These are phyloP conservation scores for Phyllopteryx taeniolatus DNA, from an alignment of 2,113 vertebrate species.

Conservation along the genomic window DNA sequence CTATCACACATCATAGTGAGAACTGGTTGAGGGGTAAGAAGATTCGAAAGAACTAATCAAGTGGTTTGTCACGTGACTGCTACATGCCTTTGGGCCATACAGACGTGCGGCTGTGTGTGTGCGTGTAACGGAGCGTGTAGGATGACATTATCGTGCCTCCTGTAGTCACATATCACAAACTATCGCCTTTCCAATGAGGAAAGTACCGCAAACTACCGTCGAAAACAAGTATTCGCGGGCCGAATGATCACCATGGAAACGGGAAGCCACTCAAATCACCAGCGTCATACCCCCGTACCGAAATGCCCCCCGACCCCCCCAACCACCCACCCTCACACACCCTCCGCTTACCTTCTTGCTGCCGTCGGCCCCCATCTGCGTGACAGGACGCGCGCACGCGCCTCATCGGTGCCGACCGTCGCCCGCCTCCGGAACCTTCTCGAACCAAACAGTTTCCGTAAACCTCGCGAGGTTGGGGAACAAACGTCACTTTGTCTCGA, in stretches of 20 bases:
- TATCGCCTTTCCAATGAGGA: neutral
- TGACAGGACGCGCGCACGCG: slow-evolving; percentile 28
- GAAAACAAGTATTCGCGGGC: neutral
- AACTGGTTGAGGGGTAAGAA: neutral
- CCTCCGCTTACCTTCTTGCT: slow-evolving; percentile 70
- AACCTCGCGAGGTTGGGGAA: neutral
- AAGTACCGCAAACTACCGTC: neutral
- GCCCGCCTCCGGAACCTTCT: slow-evolving; percentile 3
- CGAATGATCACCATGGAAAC: slow-evolving; percentile 36
- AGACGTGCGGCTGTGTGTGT: slow-evolving; percentile 22
- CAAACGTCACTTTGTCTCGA: accelerated
- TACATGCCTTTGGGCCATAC: slow-evolving; percentile 9
- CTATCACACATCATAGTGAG: neutral
- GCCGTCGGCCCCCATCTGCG: slow-evolving; percentile 70
- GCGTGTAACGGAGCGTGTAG: slow-evolving; percentile 35
- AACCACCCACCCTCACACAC: neutral
- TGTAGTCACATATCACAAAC: slow-evolving; percentile 3
- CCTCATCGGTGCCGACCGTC: slow-evolving; percentile 25
- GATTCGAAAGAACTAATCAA: neutral
- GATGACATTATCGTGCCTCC: slow-evolving; percentile 26
- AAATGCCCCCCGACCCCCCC: neutral
- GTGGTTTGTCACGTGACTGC: neutral
- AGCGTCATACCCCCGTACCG: neutral
- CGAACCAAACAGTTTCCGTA: neutral
- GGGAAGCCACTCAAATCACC: slow-evolving; percentile 6